Evolutionary conservation across 2,888 invertebrate genomes (phyloP).

Genomic region (Aspidiotus rigidus): DNA sequence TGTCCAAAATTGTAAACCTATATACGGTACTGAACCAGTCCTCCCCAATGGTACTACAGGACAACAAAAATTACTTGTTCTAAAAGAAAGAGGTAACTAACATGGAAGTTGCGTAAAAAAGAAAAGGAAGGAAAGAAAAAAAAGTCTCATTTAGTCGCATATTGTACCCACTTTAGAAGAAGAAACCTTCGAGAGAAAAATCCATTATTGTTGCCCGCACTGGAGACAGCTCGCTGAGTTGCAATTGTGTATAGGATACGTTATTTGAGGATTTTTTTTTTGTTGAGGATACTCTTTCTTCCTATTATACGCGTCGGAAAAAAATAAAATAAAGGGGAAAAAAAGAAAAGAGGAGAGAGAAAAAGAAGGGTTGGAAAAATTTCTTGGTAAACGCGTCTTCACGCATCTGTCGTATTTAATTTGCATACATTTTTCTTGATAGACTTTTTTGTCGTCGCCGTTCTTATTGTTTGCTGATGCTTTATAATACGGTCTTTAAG

Average conservation of each 20-base stretch:
- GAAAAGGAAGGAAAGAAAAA: neutral
- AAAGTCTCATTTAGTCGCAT: neutral
- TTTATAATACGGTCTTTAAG: slow-evolving; percentile 4
- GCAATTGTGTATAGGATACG: neutral
- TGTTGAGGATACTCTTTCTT: neutral
- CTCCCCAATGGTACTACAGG: no score
- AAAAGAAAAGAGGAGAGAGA: no score
- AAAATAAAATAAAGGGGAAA: no score
- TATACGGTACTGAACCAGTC: no score
- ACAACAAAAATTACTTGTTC: neutral
- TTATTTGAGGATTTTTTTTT: neutral
- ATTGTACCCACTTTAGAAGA: neutral
- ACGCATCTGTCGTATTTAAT: slow-evolving; percentile 4
- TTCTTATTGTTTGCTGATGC: slow-evolving; percentile 2
- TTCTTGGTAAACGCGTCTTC: neutral
- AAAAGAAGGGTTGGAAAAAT: neutral
- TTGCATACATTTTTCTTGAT: slow-evolving; percentile 4
- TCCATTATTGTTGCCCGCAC: neutral
- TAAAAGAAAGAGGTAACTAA: neutral
- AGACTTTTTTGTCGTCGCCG: slow-evolving; percentile 1
- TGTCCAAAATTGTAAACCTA: no score
- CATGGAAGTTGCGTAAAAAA: neutral
- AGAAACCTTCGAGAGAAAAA: neutral
- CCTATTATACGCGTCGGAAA: neutral
- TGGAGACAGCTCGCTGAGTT: neutral